Percentiles rank a stretch among this genome's conserved stretches.
phyloP scores from a whole-genome alignment of 2,113 vertebrate species.

The Arvicanthis niloticus region DNA sequence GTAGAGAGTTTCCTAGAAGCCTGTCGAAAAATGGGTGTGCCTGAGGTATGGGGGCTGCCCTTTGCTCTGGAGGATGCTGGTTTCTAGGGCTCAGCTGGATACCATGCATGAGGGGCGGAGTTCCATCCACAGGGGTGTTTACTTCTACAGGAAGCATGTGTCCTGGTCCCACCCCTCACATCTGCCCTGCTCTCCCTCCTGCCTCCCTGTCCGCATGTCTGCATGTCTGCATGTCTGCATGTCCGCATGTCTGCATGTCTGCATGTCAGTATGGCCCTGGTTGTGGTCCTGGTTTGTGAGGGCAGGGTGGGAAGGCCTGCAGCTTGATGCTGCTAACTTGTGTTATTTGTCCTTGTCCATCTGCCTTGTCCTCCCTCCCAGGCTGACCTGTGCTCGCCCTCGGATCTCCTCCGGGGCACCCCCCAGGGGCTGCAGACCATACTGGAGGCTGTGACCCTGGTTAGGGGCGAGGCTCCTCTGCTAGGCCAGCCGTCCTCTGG shows the following conservation, averaged over 20 bases:
- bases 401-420: constrained; percentile 92
- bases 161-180: neutral
- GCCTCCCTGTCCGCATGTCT: constrained; percentile 17
- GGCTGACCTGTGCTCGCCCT: constrained; percentile 90
- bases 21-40: constrained; percentile 92
- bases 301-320: constrained; percentile 53
- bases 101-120: neutral
- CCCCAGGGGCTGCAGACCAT: constrained; percentile 88
- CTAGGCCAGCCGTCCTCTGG: constrained; percentile 78
- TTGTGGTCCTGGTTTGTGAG: constrained; percentile 34
- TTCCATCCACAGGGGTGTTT: neutral
- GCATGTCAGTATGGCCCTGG: constrained; percentile 18
- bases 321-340: constrained; percentile 41
- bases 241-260: constrained; percentile 27
- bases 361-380: constrained; percentile 79
- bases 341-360: constrained; percentile 75
- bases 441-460: constrained; percentile 86
- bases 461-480: constrained; percentile 67
- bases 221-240: constrained; percentile 38
- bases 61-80: neutral
- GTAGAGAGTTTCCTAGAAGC: constrained; percentile 93
- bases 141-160: neutral
- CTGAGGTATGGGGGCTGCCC: constrained; percentile 89
- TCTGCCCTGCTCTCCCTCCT: neutral
- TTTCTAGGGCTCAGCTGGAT: neutral